Conservation (phyloP, 1,140 invertebrate species). For the Stenopsyche tienmushanensis region DNA sequence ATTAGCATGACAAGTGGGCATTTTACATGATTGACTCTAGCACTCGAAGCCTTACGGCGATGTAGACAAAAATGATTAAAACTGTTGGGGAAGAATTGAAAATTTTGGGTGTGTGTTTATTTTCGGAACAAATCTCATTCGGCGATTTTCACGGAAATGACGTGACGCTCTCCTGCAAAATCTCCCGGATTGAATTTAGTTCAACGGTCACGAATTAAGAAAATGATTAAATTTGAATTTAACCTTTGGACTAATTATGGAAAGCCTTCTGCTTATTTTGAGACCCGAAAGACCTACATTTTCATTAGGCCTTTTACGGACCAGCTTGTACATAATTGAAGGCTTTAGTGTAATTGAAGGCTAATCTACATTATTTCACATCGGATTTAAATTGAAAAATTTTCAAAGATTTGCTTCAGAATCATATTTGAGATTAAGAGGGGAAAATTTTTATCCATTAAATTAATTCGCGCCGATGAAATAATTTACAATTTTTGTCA, state of each 20-base stretch:
- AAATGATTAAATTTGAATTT: too few species aligned
- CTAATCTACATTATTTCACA: too few species aligned
- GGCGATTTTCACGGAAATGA: neutral
- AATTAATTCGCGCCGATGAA: too few species aligned
- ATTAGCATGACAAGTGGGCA: constrained; percentile 17
- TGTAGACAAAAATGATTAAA: neutral
- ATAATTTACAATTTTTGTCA: too few species aligned
- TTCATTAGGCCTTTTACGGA: neutral
- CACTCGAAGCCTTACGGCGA: neutral
- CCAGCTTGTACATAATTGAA: neutral
- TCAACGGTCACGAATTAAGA: too few species aligned
- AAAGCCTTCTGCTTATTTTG: too few species aligned
- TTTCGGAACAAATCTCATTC: neutral
- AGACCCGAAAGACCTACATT: too few species aligned
- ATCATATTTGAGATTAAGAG: too few species aligned
- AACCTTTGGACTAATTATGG: too few species aligned
- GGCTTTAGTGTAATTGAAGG: neutral
- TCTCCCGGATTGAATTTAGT: neutral
- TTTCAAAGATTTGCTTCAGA: too few species aligned
- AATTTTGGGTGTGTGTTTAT: neutral
- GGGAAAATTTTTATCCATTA: too few species aligned
- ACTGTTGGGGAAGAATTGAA: neutral
- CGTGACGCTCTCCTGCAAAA: neutral
- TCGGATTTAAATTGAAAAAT: too few species aligned
- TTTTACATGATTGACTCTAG: neutral